Evolutionary conservation across 2,888 invertebrate species (phyloP).

Genomic region (Lutraria lutraria): DNA sequence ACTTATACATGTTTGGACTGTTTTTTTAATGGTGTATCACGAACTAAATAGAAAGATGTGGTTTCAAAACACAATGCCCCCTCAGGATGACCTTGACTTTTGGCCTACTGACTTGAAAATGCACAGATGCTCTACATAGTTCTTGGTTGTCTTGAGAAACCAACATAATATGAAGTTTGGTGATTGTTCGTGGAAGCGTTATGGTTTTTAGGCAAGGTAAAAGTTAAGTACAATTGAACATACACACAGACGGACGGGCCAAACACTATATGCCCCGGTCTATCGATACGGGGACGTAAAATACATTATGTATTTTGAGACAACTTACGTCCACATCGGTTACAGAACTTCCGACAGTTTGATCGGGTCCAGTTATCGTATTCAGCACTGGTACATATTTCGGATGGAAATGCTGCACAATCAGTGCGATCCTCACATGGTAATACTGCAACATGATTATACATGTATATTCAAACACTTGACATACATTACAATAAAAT

Average conservation of each 20-base stretch:
- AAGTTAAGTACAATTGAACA: background rate
- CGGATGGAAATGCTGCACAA: slow-evolving; percentile 35
- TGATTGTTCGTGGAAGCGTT: background rate
- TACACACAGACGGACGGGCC: background rate
- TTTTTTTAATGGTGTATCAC: too few relatives aligned
- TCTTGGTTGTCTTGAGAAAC: too few relatives aligned
- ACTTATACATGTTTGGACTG: too few relatives aligned
- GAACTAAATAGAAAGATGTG: too few relatives aligned
- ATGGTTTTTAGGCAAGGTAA: background rate
- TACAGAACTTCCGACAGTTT: slow-evolving; percentile 51
- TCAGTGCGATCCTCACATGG: slow-evolving; percentile 42
- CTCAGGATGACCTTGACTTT: too few relatives aligned
- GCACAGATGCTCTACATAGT: too few relatives aligned
- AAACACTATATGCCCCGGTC: too few relatives aligned
- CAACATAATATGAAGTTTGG: too few relatives aligned
- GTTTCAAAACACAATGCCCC: too few relatives aligned
- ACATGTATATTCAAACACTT: background rate
- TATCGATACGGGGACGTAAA: background rate
- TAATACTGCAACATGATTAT: background rate
- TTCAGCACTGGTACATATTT: slow-evolving; percentile 27
- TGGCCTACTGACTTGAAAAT: too few relatives aligned
- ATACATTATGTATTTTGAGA: too few relatives aligned
- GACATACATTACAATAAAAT: too few relatives aligned
- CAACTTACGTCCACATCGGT: slow-evolving; percentile 49
- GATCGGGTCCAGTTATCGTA: slow-evolving; percentile 46